Evolutionary conservation across 2,797 vertebrate genomes (phyloP).

Genomic region (Threskiornis aethiopicus): DNA sequence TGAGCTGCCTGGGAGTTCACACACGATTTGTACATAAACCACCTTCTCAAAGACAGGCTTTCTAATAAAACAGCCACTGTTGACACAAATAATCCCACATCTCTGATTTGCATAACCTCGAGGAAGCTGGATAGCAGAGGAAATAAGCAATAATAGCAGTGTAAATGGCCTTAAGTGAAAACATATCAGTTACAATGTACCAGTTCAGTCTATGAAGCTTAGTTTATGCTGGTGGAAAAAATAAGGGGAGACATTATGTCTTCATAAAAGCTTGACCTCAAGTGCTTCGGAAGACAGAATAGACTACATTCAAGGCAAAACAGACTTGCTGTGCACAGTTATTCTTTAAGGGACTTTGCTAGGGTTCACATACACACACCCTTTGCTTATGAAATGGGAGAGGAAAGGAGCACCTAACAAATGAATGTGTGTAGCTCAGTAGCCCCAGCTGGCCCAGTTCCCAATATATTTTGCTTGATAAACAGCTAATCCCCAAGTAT

Average conservation of each 20-base stretch:
- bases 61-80: conserved; percentile 24
- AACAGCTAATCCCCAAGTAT: conserved; percentile 49
- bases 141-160: conserved; percentile 43
- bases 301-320: background rate
- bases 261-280: conserved; percentile 33
- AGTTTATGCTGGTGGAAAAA: conserved; percentile 13
- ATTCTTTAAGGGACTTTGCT: conserved; percentile 10
- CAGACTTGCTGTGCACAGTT: conserved; percentile 33
- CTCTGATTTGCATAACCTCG: conserved; percentile 44
- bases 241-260: conserved; percentile 34
- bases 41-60: conserved; percentile 32
- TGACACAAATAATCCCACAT: conserved; percentile 34
- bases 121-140: conserved; percentile 6
- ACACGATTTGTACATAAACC: background rate
- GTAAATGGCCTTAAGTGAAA: conserved; percentile 26
- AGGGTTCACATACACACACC: background rate
- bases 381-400: conserved; percentile 17
- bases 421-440: conserved; percentile 30
- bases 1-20: background rate
- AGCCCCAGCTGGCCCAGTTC: conserved; percentile 30
- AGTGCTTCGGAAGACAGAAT: conserved; percentile 5
- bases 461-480: conserved; percentile 61
- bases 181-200: background rate
- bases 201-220: background rate
- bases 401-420: conserved; percentile 19